A percentile compares a stretch with the other conserved stretches of the same genome.
Evolutionary conservation across 1,140 invertebrate species (phyloP).

Genomic region (Drosophila rhopaloa): DNA sequence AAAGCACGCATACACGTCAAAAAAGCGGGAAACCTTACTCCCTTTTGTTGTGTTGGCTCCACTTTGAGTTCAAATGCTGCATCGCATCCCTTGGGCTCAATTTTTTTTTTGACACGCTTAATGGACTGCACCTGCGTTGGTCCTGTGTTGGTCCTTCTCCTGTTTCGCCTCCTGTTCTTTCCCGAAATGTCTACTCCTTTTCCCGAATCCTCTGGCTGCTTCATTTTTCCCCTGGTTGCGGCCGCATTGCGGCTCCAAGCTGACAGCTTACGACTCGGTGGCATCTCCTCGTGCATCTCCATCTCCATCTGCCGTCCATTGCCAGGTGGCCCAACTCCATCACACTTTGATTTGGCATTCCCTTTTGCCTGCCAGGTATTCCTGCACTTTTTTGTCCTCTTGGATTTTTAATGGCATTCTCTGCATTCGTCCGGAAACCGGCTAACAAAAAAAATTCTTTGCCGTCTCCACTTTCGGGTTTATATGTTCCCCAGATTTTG

Average conservation of each 20-base stretch:
- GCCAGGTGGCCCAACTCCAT: constrained; percentile 37
- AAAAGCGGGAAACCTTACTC: constrained; percentile 38
- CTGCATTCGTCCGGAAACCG: constrained; percentile 32
- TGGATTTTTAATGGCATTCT: constrained; percentile 65
- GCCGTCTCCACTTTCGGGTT: not conserved
- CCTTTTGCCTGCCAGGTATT: constrained; percentile 46
- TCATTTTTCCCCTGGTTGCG: constrained; percentile 34
- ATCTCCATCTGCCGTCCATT: constrained; percentile 5
- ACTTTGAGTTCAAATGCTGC: constrained; percentile 28
- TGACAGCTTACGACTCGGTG: constrained; percentile 35
- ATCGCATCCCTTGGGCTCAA: constrained; percentile 33
- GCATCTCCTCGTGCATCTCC: constrained; percentile 20
- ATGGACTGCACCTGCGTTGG: constrained; percentile 54
- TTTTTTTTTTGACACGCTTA: constrained; percentile 78
- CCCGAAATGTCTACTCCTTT: constrained; percentile 5
- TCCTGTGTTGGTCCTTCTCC: constrained; percentile 2
- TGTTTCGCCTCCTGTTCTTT: constrained; percentile 2
- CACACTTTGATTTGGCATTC: constrained; percentile 79
- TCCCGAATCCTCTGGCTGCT: not conserved
- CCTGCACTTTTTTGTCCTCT: constrained; percentile 30
- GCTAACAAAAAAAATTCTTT: constrained; percentile 11
- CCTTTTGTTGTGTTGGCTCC: constrained; percentile 39
- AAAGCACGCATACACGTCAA: not conserved
- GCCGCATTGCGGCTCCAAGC: constrained; percentile 65
- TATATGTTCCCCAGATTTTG: not conserved